Base-by-base conservation (phyloP, 2,888 invertebrate genomes). In the Piscicola geometra region DNA sequence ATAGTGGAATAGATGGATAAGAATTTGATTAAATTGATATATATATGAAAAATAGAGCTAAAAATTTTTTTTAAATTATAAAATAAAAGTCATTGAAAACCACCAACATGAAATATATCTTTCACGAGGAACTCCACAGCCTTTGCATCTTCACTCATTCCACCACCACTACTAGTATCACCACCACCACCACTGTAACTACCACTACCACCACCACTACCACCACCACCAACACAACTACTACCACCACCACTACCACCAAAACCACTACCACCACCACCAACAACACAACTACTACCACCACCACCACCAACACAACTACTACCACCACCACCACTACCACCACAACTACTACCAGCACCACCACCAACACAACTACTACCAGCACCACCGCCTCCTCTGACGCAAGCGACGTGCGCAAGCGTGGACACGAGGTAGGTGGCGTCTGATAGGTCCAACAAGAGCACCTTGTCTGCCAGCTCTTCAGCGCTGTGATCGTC, bases 341-440 rank as follows among this genome's bases (percentile, higher is more conserved):
- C 87, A 71, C 92, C 89, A 81, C 92, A 90, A 35, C 88, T 87
- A 81, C 88, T 88, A 82, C 92, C 91, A 71, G 86, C 85, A 9
- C 86, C 83, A 66, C 83, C 83, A 9, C 12, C 64, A 64, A 12
- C 30, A 25, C 30, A 9, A 35, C 21, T 5, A 18, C 35, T 32
- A 35, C 28, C 33, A 67, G 5, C 35, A 15, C 33, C 28, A 18
- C 33, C 33, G 30, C 35, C 15, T 12, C 64, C 30, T 78, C 92
- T 87, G 1, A 89, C 89, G 18, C 76, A 28, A 18, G 91, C 91
- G 91, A 93, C 92, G 84, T 91, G 91, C 66, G 91, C 90, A 82
- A 92, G 90, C 1, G 92, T 90, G 77, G 91, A 91, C 71, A 93
- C 83, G 69, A 92, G 86, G 86, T 91, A 92, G 83, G 91, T 91